These are phyloP conservation scores for Tipula confusa DNA, from an alignment of 2,888 invertebrate genomes.

Conservation along the genomic window DNA sequence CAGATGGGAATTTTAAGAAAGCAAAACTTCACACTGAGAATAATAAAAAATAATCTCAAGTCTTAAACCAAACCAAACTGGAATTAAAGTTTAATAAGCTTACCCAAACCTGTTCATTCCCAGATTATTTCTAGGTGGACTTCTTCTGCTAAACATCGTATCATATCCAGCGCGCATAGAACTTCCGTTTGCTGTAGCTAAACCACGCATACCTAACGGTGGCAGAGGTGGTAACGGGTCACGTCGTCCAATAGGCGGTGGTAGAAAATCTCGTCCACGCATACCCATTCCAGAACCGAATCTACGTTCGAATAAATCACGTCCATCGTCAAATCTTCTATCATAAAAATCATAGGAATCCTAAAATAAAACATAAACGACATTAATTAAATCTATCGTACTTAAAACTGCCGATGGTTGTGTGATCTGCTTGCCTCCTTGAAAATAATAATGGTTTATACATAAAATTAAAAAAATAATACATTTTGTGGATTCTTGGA, in stretches of 20 bases:
- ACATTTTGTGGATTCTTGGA: conserved; percentile 16
- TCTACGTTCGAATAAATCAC: conserved; percentile 76
- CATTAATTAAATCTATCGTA: not conserved
- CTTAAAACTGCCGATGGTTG: not conserved
- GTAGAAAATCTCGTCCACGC: conserved; percentile 54
- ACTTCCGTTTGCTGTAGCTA: conserved; percentile 56
- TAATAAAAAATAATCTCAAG: no score
- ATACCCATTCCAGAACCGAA: conserved; percentile 55
- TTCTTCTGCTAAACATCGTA: conserved; percentile 77
- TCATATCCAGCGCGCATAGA: conserved; percentile 65
- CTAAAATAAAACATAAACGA: conserved; percentile 38
- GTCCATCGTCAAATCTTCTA: conserved; percentile 71
- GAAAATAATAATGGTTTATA: not conserved
- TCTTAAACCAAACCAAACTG: no score
- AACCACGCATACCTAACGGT: conserved; percentile 50
- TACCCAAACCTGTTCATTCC: conserved; percentile 50
- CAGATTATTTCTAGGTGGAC: conserved; percentile 59
- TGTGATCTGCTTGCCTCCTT: conserved; percentile 12
- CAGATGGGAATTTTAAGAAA: no score
- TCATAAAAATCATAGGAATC: conserved; percentile 68
- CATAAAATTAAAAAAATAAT: conserved; percentile 20
- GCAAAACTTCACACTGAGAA: no score
- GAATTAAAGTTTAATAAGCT: conserved; percentile 32
- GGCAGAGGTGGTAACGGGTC: conserved; percentile 78
- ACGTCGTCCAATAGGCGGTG: conserved; percentile 62